Evolutionary conservation across 2,797 vertebrate genomes (phyloP).

Genomic region (Echiichthys vipera): DNA sequence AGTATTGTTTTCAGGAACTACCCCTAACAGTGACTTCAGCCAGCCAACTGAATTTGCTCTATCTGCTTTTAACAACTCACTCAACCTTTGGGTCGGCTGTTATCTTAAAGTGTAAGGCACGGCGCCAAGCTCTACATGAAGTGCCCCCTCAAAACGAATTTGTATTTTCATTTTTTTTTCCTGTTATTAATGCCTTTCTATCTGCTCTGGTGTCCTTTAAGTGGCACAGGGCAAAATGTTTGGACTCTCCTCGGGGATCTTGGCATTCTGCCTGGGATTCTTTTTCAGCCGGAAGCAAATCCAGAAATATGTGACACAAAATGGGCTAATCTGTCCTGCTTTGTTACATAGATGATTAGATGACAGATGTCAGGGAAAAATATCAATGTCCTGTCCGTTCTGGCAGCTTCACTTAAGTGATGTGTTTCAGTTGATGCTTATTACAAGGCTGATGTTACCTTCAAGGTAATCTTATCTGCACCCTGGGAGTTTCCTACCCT

Average conservation of each 20-base stretch:
- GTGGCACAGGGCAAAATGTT: slow-evolving; percentile 41
- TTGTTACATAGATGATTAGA: slow-evolving; percentile 15
- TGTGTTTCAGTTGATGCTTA: slow-evolving; percentile 14
- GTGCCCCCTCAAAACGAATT: not conserved
- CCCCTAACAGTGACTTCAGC: slow-evolving; percentile 15
- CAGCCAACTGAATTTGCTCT: slow-evolving; percentile 10
- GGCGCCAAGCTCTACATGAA: slow-evolving; percentile 43
- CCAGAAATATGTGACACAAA: slow-evolving; percentile 35
- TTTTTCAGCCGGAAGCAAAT: slow-evolving; percentile 20
- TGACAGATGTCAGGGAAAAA: slow-evolving; percentile 27
- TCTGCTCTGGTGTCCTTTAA: slow-evolving; percentile 32
- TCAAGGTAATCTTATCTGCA: slow-evolving; percentile 3
- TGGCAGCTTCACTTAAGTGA: not conserved
- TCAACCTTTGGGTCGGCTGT: slow-evolving; percentile 37
- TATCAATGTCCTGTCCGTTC: slow-evolving; percentile 19
- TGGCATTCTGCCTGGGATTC: slow-evolving; percentile 35
- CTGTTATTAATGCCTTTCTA: slow-evolving; percentile 49
- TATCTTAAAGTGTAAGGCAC: slow-evolving; percentile 31
- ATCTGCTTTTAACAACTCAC: slow-evolving; percentile 37
- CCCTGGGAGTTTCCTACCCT: not conserved
- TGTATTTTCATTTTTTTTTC: slow-evolving; percentile 4
- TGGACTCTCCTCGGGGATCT: slow-evolving; percentile 32
- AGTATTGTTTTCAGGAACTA: slow-evolving; percentile 48
- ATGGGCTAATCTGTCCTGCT: slow-evolving; percentile 20
- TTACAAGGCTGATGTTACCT: slow-evolving; percentile 13